Conservation (phyloP, 30 jellyfish, hydroid and myxozoan species). For the Morbakka virulenta region DNA sequence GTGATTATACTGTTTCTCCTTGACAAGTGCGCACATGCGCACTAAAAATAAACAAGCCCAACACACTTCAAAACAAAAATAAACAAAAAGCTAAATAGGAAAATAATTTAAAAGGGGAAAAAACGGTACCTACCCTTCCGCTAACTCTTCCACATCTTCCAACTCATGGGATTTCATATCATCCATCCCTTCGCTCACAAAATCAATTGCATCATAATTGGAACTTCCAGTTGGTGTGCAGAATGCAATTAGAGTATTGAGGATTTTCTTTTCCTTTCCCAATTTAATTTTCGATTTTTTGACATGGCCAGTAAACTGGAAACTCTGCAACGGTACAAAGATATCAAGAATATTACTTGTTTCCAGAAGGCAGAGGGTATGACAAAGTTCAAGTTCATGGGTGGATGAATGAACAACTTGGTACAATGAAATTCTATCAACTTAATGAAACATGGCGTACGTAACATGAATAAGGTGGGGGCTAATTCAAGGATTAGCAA, state of each 20-base stretch:
- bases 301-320: slow-evolving; percentile 88
- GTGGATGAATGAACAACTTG: slow-evolving; percentile 74
- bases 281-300: slow-evolving; percentile 66
- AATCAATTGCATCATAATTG: slow-evolving; percentile 49
- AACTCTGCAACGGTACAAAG: slow-evolving; percentile 19
- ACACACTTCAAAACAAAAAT: too few species aligned
- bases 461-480: too few species aligned
- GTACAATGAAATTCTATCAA: too few species aligned
- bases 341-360: neutral
- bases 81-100: too few species aligned
- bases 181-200: slow-evolving; percentile 43
- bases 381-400: too few species aligned
- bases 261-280: slow-evolving; percentile 64
- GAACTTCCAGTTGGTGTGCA: slow-evolving; percentile 54
- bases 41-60: too few species aligned
- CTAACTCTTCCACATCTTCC: neutral
- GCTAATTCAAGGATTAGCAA: too few species aligned
- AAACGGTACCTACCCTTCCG: slow-evolving; percentile 1
- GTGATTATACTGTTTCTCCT: too few species aligned
- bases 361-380: too few species aligned
- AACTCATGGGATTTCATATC: neutral
- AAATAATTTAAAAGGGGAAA: too few species aligned
- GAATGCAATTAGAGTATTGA: slow-evolving; percentile 79
- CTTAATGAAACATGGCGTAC: too few species aligned
- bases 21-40: too few species aligned